These are phyloP conservation scores for Poeciliopsis turneri DNA, from an alignment of 2,797 vertebrate genomes.

Conservation along the genomic window DNA sequence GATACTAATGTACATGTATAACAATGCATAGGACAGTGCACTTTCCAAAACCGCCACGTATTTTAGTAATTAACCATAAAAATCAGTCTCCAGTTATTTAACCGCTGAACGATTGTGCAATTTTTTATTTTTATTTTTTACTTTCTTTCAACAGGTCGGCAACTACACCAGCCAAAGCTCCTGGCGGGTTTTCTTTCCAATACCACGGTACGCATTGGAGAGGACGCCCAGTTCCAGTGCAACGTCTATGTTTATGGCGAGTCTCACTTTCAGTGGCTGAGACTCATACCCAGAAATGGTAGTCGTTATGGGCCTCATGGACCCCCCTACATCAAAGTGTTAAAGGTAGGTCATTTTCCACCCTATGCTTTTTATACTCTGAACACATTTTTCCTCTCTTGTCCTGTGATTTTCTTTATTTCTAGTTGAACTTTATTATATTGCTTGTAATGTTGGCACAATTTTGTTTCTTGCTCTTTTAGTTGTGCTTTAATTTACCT, in stretches of 20 bases:
- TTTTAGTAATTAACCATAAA: not conserved
- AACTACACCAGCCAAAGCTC: constrained; percentile 93
- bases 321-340: constrained; percentile 88
- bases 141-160: constrained; percentile 83
- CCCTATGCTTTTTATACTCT: constrained; percentile 7
- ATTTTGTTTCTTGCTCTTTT: not conserved
- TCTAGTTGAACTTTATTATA: not conserved
- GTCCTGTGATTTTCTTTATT: not conserved
- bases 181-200: constrained; percentile 96
- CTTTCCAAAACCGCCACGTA: not conserved
- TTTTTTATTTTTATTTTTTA: not conserved
- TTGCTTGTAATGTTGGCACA: not conserved
- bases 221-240: constrained; percentile 94
- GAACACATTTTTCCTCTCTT: not conserved
- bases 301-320: constrained; percentile 89
- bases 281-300: constrained; percentile 91
- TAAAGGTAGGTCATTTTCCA: constrained; percentile 86
- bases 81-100: not conserved
- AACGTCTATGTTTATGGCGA: constrained; percentile 98
- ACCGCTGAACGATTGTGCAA: not conserved
- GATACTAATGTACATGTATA: constrained; percentile 83
- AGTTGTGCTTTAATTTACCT: not conserved
- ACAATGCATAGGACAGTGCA: constrained; percentile 70
- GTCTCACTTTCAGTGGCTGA: constrained; percentile 97
- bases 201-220: constrained; percentile 87